Evolutionary conservation across 2,113 vertebrate genomes (phyloP), one percentile per base, ranked within the genome.

Genomic region (Dipodomys ordii): DNA sequence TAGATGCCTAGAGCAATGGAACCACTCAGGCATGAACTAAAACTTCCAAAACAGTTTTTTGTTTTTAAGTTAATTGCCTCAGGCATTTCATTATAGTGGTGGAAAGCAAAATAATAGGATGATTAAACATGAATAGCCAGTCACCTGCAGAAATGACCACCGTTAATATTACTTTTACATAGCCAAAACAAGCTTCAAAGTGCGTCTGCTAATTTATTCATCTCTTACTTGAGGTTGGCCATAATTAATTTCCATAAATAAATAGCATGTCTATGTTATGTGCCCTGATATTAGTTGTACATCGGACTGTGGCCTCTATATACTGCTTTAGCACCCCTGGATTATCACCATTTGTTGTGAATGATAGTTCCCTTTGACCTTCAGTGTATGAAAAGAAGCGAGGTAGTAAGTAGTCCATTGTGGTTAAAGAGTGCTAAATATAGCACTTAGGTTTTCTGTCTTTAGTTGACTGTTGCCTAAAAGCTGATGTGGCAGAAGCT

Each of bases 171-270:
- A 64, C 35, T 83, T 81, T 91, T 84, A 20, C 22, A 23, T 53
- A 69, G 28, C 13, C 69, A 91, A 69, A 39, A 12, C 67, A 76
- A 76, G 53, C 32, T 53, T 93, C 39, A 28, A 39, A 39, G 8
- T 23, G 72, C 92, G 76, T 81, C n/a, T 92, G 12, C 64, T 82
- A 53, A 69, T 67, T 68, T 82, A 87, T 49, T 92, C 65, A 77
- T 10, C 1, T 11, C 77, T 76, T 78, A 83, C 39, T 79, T n/a
- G 11, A 25, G 3, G 67, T 57, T 57, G 53, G 19, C 53, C 15
- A 35, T 77, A 72, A 44, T 83, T 83, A 71, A 74, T 90, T 92
- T 94, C 92, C 67, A 49, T 25, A 65, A 68, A 46, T 77, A 67
- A 53, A 35, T 72, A 60, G 32, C 28, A 25, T 64, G 15, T 32